Evolutionary conservation across 2,888 invertebrate genomes (phyloP).

Genomic region (Phasia obesa): DNA sequence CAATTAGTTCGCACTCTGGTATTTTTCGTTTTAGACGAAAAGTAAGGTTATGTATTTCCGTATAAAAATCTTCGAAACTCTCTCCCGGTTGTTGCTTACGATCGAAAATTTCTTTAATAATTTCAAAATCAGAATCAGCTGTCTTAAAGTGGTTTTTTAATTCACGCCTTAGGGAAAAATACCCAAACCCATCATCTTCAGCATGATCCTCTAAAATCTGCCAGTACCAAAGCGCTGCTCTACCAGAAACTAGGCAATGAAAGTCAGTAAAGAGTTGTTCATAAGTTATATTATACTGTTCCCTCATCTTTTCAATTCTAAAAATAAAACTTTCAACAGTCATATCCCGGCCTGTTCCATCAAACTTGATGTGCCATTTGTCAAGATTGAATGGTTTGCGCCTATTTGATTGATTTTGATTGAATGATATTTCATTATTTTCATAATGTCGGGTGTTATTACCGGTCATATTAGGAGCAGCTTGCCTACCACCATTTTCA

Average conservation of each 20-base stretch:
- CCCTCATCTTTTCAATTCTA: slow-evolving; percentile 35
- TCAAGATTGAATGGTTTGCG: not conserved
- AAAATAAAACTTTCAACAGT: slow-evolving; percentile 48
- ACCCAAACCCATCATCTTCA: too few species aligned
- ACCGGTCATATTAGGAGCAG: too few species aligned
- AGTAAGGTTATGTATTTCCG: slow-evolving; percentile 26
- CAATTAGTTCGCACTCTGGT: slow-evolving; percentile 1
- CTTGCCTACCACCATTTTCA: too few species aligned
- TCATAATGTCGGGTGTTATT: too few species aligned
- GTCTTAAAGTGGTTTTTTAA: not conserved
- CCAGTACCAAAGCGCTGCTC: not conserved
- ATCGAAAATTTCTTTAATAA: slow-evolving; percentile 20
- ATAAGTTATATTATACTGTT: slow-evolving; percentile 33
- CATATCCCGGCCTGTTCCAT: slow-evolving; percentile 21
- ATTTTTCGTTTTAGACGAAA: slow-evolving; percentile 7
- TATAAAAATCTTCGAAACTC: slow-evolving; percentile 47
- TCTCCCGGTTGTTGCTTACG: not conserved
- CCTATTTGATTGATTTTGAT: not conserved
- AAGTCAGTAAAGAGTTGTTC: not conserved
- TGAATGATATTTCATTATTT: too few species aligned
- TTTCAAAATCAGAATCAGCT: slow-evolving; percentile 18
- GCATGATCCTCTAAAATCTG: too few species aligned
- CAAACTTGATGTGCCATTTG: not conserved
- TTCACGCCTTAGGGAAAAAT: too few species aligned
- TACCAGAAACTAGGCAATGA: not conserved